phyloP scores from a whole-genome alignment of 2,113 vertebrate species.

The Nothoprocta perdicaria region DNA sequence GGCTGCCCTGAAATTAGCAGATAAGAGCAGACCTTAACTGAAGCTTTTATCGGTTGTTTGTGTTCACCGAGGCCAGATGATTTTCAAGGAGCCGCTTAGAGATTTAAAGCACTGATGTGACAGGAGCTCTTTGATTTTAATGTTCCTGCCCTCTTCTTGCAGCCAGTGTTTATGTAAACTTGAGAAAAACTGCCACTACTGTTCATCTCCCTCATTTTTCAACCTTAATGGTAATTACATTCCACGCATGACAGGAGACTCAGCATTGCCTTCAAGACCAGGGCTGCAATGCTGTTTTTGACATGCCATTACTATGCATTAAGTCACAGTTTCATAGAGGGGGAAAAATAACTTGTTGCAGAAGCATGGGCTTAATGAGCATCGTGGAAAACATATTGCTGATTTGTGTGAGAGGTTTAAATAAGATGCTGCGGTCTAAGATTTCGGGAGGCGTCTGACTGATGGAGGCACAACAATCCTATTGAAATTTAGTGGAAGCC shows the following conservation, averaged over 20 bases:
- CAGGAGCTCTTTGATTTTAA: conserved; percentile 79
- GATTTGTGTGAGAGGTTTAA: not conserved
- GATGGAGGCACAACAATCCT: not conserved
- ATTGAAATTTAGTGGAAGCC: not conserved
- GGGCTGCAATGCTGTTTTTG: conserved; percentile 35
- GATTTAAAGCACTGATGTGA: conserved; percentile 79
- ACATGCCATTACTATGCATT: conserved; percentile 47
- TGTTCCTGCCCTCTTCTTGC: conserved; percentile 70
- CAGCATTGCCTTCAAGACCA: conserved; percentile 29
- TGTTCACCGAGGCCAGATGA: conserved; percentile 78
- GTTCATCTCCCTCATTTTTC: conserved; percentile 81
- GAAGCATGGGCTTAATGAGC: not conserved
- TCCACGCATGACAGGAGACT: conserved; percentile 75
- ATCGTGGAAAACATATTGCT: not conserved
- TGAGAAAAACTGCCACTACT: conserved; percentile 82
- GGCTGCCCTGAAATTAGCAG: conserved; percentile 70
- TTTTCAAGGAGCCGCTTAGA: conserved; percentile 78
- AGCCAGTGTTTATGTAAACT: conserved; percentile 81
- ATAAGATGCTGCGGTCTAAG: not conserved
- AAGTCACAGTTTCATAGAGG: conserved; percentile 1
- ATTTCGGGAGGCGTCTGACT: not conserved
- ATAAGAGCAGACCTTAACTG: conserved; percentile 70
- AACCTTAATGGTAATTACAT: conserved; percentile 83
- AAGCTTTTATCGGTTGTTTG: conserved; percentile 81
- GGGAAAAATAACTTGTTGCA: not conserved